A percentile compares a stretch with the other conserved stretches of the same genome.
These are phyloP conservation scores for Aurelia coerulea DNA, from an alignment of 30 jellyfish, hydroid and myxozoan species.

Conservation along the genomic window DNA sequence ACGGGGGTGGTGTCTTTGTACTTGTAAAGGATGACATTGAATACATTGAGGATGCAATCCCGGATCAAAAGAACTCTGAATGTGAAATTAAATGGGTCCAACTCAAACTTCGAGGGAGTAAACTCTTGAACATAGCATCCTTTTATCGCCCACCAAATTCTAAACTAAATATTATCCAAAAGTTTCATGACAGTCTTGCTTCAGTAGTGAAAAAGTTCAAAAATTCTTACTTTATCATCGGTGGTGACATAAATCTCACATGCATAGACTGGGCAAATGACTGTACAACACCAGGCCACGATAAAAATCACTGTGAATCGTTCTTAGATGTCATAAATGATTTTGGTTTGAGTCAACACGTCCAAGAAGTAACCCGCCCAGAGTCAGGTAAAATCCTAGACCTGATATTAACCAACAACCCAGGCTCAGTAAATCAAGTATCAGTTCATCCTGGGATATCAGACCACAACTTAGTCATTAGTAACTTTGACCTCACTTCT, in stretches of 20 bases:
- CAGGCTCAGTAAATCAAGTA: neutral
- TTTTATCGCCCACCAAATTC: neutral
- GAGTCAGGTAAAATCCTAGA: neutral
- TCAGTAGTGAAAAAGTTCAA: too few species aligned
- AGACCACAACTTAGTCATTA: neutral
- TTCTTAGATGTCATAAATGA: neutral
- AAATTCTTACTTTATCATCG: too few species aligned
- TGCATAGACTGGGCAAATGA: neutral
- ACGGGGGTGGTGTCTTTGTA: slow-evolving; percentile 13
- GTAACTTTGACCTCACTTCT: neutral
- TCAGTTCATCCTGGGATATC: neutral
- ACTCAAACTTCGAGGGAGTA: neutral
- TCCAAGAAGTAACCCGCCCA: neutral
- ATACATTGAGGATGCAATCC: slow-evolving; percentile 10
- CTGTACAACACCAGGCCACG: neutral
- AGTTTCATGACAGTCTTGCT: too few species aligned
- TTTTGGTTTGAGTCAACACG: neutral
- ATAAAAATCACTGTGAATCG: neutral
- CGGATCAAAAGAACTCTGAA: slow-evolving; percentile 9
- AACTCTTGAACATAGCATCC: slow-evolving; percentile 7
- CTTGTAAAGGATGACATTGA: slow-evolving; percentile 15
- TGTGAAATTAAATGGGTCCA: neutral
- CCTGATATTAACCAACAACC: too few species aligned
- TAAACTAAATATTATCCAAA: too few species aligned
- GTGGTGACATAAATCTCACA: too few species aligned